A percentile compares a stretch with the other conserved stretches of the same genome.
Conservation (phyloP, 2,888 invertebrate species). For the Apoda limacodes region DNA sequence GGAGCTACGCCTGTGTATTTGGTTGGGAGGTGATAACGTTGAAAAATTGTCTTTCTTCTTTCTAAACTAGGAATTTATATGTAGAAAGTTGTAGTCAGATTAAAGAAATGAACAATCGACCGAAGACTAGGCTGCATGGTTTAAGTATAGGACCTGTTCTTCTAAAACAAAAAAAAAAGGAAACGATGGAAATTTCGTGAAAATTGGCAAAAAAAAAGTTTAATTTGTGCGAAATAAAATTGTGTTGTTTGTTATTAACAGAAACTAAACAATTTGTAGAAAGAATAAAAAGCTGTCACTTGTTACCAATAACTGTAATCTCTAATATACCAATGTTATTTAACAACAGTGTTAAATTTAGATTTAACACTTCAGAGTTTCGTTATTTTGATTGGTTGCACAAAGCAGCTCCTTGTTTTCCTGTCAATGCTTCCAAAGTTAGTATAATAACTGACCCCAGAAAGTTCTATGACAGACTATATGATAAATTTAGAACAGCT, state of each 20-base stretch:
- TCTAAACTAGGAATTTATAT: too few relatives aligned
- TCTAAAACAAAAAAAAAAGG: too few relatives aligned
- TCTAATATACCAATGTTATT: constrained; percentile 23
- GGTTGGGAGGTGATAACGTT: too few relatives aligned
- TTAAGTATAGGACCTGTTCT: too few relatives aligned
- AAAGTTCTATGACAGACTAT: constrained; percentile 80
- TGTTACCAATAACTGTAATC: constrained; percentile 3
- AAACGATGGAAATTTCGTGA: too few relatives aligned
- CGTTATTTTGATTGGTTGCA: constrained; percentile 73
- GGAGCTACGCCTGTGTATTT: too few relatives aligned
- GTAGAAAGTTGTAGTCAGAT: too few relatives aligned
- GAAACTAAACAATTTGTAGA: not conserved
- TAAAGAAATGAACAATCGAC: too few relatives aligned
- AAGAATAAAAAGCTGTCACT: not conserved
- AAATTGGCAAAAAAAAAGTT: too few relatives aligned
- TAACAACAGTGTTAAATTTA: constrained; percentile 37
- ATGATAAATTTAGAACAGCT: constrained; percentile 75
- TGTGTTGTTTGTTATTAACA: not conserved
- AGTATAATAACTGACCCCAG: constrained; percentile 81
- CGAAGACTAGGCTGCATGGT: too few relatives aligned
- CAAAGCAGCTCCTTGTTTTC: constrained; percentile 75
- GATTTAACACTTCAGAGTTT: constrained; percentile 52
- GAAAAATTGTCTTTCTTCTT: too few relatives aligned
- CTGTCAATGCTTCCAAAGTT: constrained; percentile 75
- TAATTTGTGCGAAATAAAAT: not conserved